Conservation (phyloP, 2,888 invertebrate species). For the Escarpia spicata region DNA sequence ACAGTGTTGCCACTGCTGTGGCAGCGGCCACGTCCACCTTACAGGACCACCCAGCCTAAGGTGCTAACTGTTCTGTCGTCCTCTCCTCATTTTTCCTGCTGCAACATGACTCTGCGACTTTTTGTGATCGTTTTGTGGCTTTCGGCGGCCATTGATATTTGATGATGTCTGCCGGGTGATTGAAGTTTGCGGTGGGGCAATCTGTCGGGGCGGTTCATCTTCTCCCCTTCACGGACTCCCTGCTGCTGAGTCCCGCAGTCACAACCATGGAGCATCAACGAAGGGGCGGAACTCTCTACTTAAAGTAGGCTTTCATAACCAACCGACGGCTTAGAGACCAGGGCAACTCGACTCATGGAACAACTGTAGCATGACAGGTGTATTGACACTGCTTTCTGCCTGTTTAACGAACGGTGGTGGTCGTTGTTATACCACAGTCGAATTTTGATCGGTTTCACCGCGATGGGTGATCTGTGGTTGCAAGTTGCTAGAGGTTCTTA, state of each 20-base stretch:
- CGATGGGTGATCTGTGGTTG: not conserved
- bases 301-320: not conserved
- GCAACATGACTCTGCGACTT: not conserved
- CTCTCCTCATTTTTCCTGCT: not conserved
- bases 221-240: not conserved
- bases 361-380: not conserved
- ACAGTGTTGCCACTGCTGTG: not conserved
- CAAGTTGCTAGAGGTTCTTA: not conserved
- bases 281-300: not conserved
- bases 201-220: not conserved
- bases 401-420: not conserved
- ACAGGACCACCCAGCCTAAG: not conserved
- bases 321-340: not conserved
- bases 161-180: not conserved
- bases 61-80: not conserved
- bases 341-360: not conserved
- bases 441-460: too few relatives aligned
- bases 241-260: not conserved
- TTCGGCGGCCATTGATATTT: not conserved
- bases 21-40: not conserved
- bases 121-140: not conserved
- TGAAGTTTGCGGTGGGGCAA: not conserved
- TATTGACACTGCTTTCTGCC: not conserved
- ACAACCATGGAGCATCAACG: not conserved
- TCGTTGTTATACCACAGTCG: not conserved